Conservation (phyloP, 2,113 vertebrate species). For the Deroptyus accipitrinus region DNA sequence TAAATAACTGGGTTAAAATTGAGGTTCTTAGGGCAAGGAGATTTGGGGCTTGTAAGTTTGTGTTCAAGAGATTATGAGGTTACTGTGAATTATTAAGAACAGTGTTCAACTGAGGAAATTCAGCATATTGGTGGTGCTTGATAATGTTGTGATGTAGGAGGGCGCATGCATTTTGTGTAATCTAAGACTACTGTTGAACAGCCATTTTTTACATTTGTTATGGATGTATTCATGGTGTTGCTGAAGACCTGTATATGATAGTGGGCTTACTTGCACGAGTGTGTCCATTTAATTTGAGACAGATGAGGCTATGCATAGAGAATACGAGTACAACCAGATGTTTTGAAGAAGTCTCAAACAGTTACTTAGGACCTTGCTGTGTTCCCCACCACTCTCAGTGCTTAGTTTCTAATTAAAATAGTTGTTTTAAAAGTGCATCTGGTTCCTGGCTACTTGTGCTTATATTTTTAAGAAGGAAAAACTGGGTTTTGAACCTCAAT, state of each 20-base stretch:
- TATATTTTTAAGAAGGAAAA: neutral
- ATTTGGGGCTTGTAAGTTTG: neutral
- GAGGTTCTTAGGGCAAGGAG: neutral
- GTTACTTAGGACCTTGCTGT: neutral
- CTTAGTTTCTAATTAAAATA: neutral
- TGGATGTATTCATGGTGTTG: neutral
- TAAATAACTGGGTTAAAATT: neutral
- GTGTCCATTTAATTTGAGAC: neutral
- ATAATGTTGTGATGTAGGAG: neutral
- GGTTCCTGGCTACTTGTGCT: neutral
- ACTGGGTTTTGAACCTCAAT: neutral
- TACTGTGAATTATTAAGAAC: neutral
- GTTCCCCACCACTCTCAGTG: neutral
- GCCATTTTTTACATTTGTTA: neutral
- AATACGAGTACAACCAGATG: neutral
- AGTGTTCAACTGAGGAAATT: neutral
- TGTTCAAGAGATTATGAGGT: neutral
- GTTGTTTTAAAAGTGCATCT: neutral
- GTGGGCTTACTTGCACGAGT: accelerated
- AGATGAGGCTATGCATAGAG: neutral
- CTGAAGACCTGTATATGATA: neutral
- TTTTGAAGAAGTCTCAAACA: neutral
- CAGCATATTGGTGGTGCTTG: neutral
- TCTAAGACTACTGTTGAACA: neutral
- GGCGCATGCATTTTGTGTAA: neutral